These are phyloP conservation scores for Huso huso DNA, from an alignment of 2,797 vertebrate genomes.

Conservation along the genomic window DNA sequence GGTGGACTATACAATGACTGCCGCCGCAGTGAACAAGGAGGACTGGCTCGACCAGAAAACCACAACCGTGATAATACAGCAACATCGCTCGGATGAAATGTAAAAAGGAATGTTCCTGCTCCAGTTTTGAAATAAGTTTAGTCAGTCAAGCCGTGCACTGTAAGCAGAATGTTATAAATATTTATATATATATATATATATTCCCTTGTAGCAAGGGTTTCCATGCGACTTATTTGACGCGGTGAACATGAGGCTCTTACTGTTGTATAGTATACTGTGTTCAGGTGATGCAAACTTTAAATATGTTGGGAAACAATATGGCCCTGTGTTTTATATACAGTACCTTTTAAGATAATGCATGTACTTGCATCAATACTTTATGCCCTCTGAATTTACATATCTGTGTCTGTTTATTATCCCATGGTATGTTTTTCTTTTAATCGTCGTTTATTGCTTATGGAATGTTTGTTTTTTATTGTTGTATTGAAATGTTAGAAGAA, in stretches of 20 bases:
- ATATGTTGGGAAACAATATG: no score
- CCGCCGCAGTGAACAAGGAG: conserved; percentile 41
- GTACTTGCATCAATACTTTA: conserved; percentile 36
- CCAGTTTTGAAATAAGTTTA: background rate
- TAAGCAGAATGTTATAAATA: background rate
- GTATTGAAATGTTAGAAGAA: conserved; percentile 30
- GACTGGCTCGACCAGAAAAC: conserved; percentile 62
- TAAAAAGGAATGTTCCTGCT: conserved; percentile 30
- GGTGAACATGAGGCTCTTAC: background rate
- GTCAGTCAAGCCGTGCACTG: background rate
- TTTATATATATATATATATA: conserved; percentile 31
- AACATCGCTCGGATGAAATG: conserved; percentile 70
- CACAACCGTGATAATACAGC: conserved; percentile 61
- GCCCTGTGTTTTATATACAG: conserved; percentile 14
- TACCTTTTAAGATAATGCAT: conserved; percentile 19
- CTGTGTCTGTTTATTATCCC: background rate
- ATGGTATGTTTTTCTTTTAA: no score
- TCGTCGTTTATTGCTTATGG: background rate
- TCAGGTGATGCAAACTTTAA: no score
- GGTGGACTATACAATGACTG: conserved; percentile 48
- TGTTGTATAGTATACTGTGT: background rate
- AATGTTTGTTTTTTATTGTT: conserved; percentile 2
- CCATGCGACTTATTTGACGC: conserved; percentile 21
- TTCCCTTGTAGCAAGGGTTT: conserved; percentile 63
- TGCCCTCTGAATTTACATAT: conserved; percentile 29